These are phyloP conservation scores for Limnodromus scolopaceus DNA, from an alignment of 2,797 vertebrate species.

Conservation along the genomic window DNA sequence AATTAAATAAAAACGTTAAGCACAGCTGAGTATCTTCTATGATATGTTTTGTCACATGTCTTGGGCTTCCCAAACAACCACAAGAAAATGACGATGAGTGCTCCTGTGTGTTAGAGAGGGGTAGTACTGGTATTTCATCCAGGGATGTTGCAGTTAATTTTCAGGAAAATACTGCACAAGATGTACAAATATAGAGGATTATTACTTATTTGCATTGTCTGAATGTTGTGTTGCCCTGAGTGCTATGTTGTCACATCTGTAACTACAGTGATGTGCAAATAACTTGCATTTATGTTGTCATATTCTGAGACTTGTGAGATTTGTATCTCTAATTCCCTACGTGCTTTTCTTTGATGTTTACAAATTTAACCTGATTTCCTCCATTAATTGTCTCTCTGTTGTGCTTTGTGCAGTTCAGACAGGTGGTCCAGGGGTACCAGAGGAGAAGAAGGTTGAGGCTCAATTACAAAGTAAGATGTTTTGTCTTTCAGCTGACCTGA, in stretches of 20 bases:
- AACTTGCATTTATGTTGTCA: background rate
- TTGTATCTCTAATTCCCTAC: background rate
- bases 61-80: background rate
- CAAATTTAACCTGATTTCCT: background rate
- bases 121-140: background rate
- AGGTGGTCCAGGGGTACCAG: conserved; percentile 74
- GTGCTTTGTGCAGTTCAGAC: conserved; percentile 78
- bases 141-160: background rate
- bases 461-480: conserved; percentile 80
- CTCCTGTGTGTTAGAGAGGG: background rate
- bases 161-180: background rate
- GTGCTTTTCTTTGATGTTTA: background rate
- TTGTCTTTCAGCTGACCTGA: background rate
- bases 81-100: background rate
- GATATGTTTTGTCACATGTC: background rate
- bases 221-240: background rate
- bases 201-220: background rate
- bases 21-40: background rate
- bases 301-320: background rate
- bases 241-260: background rate
- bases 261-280: background rate
- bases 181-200: background rate
- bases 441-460: conserved; percentile 75
- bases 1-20: background rate
- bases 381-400: conserved; percentile 26